These are phyloP conservation scores for Potorous gilbertii DNA, from an alignment of 2,797 vertebrate genomes.

Conservation along the genomic window DNA sequence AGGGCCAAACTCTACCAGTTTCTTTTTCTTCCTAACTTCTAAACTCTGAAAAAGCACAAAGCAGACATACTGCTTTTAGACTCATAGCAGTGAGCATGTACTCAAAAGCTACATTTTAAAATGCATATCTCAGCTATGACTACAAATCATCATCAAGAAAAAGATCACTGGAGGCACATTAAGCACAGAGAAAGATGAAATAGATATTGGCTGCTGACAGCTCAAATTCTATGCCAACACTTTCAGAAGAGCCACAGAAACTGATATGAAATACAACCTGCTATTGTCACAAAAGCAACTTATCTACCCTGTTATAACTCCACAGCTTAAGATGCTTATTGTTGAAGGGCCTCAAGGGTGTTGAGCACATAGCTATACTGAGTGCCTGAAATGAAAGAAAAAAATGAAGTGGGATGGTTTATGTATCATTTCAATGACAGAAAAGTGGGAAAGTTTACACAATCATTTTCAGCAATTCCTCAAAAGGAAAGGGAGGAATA, in stretches of 20 bases:
- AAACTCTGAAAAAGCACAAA: conserved; percentile 37
- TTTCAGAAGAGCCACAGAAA: conserved; percentile 46
- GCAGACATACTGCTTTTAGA: conserved; percentile 58
- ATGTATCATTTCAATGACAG: background rate
- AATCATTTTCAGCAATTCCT: background rate
- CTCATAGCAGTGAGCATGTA: background rate
- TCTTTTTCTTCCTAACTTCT: conserved; percentile 46
- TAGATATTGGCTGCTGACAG: conserved; percentile 54
- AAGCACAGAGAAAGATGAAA: conserved; percentile 41
- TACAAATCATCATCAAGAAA: conserved; percentile 59
- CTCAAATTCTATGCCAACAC: conserved; percentile 50
- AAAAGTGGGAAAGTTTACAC: background rate
- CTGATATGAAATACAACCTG: background rate
- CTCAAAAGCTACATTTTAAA: conserved; percentile 70
- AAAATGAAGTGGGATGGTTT: background rate
- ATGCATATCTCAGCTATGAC: conserved; percentile 60
- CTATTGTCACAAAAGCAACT: conserved; percentile 49
- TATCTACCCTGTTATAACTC: conserved; percentile 34
- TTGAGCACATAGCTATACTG: background rate
- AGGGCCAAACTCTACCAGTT: background rate
- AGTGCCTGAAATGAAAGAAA: conserved; percentile 48
- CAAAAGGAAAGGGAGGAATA: background rate
- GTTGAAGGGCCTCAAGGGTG: background rate
- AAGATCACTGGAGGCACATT: background rate
- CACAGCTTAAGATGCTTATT: conserved; percentile 27